Evolutionary conservation across 2,888 invertebrate genomes (phyloP).

Genomic region (Crepidodera aurea): DNA sequence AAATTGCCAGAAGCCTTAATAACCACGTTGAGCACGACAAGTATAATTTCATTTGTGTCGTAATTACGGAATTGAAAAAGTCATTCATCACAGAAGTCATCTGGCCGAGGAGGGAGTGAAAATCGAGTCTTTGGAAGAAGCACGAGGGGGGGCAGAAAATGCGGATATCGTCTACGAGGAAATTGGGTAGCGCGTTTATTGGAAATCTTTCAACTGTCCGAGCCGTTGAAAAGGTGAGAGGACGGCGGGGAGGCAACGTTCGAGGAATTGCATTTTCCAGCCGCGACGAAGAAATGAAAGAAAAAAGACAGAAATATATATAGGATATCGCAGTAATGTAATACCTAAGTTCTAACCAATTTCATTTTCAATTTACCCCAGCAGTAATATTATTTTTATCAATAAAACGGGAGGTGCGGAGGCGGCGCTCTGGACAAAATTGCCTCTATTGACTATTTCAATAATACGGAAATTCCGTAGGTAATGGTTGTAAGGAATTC

Average conservation of each 20-base stretch:
- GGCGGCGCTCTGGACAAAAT: slow-evolving; percentile 3
- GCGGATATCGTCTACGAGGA: slow-evolving; percentile 58
- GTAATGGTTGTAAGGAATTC: slow-evolving; percentile 3
- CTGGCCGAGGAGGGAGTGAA: slow-evolving; percentile 58
- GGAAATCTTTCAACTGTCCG: slow-evolving; percentile 63
- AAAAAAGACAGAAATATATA: slow-evolving; percentile 38
- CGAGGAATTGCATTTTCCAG: slow-evolving; percentile 56
- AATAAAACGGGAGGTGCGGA: slow-evolving; percentile 12
- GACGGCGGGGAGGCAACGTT: slow-evolving; percentile 49
- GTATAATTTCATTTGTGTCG: slow-evolving; percentile 24
- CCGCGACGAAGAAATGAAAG: slow-evolving; percentile 37
- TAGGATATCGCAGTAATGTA: slow-evolving; percentile 40
- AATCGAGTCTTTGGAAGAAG: slow-evolving; percentile 48
- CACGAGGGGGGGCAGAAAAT: slow-evolving; percentile 32
- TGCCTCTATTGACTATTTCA: slow-evolving; percentile 9
- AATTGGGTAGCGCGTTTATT: slow-evolving; percentile 57
- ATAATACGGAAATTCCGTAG: slow-evolving; percentile 12
- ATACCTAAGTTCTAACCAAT: slow-evolving; percentile 41
- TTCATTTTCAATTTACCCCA: slow-evolving; percentile 41
- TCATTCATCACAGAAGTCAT: slow-evolving; percentile 58
- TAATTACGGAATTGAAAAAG: slow-evolving; percentile 38
- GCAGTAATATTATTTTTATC: slow-evolving; percentile 37
- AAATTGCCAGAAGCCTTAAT: slow-evolving; percentile 19
- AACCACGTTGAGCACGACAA: slow-evolving; percentile 15
- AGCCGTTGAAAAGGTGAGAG: slow-evolving; percentile 55